Evolutionary conservation across 2,797 vertebrate species (phyloP).

Genomic region (Spondyliosoma cantharus): DNA sequence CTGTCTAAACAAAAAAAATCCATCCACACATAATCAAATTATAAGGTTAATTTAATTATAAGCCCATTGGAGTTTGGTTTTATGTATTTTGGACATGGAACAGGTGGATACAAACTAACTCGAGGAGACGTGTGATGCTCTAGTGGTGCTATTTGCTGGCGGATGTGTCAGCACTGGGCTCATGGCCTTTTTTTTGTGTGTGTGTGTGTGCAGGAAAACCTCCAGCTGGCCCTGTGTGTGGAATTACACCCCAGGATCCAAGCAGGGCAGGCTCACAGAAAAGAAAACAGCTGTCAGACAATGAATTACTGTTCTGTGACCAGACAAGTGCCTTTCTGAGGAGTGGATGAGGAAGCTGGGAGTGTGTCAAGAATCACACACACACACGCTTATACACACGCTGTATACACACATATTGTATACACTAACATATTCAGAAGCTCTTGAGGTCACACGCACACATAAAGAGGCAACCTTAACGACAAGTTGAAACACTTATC

Average conservation of each 20-base stretch:
- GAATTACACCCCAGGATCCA: slow-evolving; percentile 81
- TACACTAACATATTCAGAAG: slow-evolving; percentile 10
- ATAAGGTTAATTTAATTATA: slow-evolving; percentile 40
- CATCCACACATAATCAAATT: slow-evolving; percentile 47
- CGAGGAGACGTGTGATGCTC: slow-evolving; percentile 45
- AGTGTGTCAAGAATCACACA: slow-evolving; percentile 60
- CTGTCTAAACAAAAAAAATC: slow-evolving; percentile 27
- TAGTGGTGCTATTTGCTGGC: slow-evolving; percentile 57
- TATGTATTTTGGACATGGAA: slow-evolving; percentile 56
- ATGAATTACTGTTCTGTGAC: slow-evolving; percentile 81
- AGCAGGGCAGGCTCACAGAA: slow-evolving; percentile 74
- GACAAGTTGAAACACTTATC: slow-evolving; percentile 13
- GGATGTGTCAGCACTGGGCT: slow-evolving; percentile 59
- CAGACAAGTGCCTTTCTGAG: slow-evolving; percentile 74
- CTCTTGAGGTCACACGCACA: slow-evolving; percentile 19
- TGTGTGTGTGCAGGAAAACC: slow-evolving; percentile 72
- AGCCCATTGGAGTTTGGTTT: slow-evolving; percentile 47
- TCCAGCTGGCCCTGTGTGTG: slow-evolving; percentile 82
- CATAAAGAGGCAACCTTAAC: not conserved
- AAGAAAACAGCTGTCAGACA: slow-evolving; percentile 86
- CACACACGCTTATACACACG: slow-evolving; percentile 10
- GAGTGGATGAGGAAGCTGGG: slow-evolving; percentile 75
- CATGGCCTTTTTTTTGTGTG: slow-evolving; percentile 52
- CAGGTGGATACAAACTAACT: slow-evolving; percentile 39
- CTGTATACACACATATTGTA: slow-evolving; percentile 20